phyloP scores from a whole-genome alignment of 2,888 invertebrate species.

The Salticus scenicus region DNA sequence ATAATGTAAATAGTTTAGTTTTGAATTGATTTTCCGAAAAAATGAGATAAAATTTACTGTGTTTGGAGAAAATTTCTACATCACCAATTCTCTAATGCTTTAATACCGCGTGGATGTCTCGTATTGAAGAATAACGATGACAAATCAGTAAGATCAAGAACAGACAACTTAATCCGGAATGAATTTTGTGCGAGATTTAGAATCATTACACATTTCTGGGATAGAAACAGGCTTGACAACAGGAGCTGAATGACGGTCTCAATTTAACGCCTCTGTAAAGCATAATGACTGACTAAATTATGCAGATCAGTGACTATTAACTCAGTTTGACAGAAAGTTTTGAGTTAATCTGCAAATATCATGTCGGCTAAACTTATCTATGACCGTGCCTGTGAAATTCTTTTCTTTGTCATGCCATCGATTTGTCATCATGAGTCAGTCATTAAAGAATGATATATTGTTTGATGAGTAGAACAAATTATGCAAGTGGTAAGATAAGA shows the following conservation, averaged over 20 bases:
- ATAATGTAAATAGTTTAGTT: too few relatives aligned
- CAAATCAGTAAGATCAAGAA: constrained; percentile 43
- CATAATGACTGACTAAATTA: constrained; percentile 52
- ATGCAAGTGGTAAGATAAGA: background rate
- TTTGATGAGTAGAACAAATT: background rate
- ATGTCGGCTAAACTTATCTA: background rate
- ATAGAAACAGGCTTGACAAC: too few relatives aligned
- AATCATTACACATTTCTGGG: constrained; percentile 28
- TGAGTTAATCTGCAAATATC: constrained; percentile 25
- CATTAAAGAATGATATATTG: constrained; percentile 4
- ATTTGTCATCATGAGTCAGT: constrained; percentile 15
- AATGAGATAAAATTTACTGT: too few relatives aligned
- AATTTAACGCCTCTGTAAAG: background rate
- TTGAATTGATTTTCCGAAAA: too few relatives aligned
- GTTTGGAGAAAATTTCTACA: too few relatives aligned
- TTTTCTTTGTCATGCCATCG: background rate
- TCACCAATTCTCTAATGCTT: background rate
- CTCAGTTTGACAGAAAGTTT: constrained; percentile 37
- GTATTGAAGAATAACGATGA: too few relatives aligned
- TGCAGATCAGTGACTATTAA: constrained; percentile 53
- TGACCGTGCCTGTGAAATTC: background rate
- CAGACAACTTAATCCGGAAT: constrained; percentile 50
- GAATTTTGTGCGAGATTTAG: constrained; percentile 58
- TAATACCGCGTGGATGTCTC: too few relatives aligned
- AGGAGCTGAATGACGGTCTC: background rate